These are phyloP conservation scores for Glareola pratincola DNA, from an alignment of 2,113 vertebrate species.

Conservation along the genomic window DNA sequence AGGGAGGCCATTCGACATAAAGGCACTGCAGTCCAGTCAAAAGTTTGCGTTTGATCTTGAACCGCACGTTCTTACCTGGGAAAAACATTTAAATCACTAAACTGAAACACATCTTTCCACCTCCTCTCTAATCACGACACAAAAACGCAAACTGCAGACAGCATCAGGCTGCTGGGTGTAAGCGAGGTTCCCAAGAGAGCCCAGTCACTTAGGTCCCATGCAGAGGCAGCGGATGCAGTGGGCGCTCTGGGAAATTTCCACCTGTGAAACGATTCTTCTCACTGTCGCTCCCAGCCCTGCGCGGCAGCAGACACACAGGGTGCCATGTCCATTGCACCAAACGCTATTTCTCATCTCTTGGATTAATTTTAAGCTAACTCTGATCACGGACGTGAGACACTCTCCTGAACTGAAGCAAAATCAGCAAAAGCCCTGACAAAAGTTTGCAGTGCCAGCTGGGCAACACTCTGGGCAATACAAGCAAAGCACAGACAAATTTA, in stretches of 20 bases:
- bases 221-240: accelerated
- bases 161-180: neutral
- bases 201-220: accelerated
- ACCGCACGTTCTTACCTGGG: accelerated
- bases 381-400: accelerated
- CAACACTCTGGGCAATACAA: neutral
- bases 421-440: accelerated
- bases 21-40: neutral
- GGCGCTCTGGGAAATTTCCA: neutral
- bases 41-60: neutral
- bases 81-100: neutral
- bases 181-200: accelerated
- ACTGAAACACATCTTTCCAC: accelerated
- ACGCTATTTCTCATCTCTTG: accelerated
- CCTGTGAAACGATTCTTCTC: neutral
- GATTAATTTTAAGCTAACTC: neutral
- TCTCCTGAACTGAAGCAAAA: neutral
- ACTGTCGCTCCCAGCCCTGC: accelerated
- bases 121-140: too few species aligned
- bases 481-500: neutral
- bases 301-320: accelerated
- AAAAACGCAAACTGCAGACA: neutral
- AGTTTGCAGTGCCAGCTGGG: neutral
- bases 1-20: accelerated
- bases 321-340: accelerated